Base-by-base conservation (phyloP, 1,140 invertebrate species). In the Tribolium castaneum region DNA sequence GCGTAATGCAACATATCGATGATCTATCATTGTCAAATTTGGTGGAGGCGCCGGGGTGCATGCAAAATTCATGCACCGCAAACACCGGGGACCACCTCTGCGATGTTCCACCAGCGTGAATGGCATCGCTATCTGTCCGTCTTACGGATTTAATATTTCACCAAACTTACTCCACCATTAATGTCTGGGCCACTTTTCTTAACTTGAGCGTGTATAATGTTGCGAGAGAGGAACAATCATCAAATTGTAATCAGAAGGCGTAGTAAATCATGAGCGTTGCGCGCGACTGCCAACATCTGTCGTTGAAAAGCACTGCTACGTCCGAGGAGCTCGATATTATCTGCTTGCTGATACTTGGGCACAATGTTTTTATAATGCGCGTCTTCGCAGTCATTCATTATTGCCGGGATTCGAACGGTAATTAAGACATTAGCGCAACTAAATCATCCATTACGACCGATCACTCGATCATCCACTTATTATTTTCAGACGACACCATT, bases 161-260 rank as follows among this genome's bases (percentile, higher is more conserved):
- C 54, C 59, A 78, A 82, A 82, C 76, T 82, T 80, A 79, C 79
- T 82, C 77, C 52, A 75, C 77, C 79, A 81, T 80, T 83, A 84
- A 83, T 82, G 83, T 80, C 75, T 75, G 77, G 70, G 76, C 76
- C 78, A 79, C 81, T 82, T 81, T 79, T 81, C 80, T 82, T 80
- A 84, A 82, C 77, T 83, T 80, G 75, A 76, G 78, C 82, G 82
- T 83, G 80, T 81, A 84, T 83, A 81, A 82, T 80, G 72, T 80
- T 75, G 66, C 78, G 73, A 77, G 79, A 76, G 70, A 73, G 76
- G 83, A 84, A 85, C 83, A 85, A 85, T 85, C 84, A 85, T 85
- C 84, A 85, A 85, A 85, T 85, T 84, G 84, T 84, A 85, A 85
- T 85, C 84, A 85, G 81, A 83, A 82, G 77, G 45, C 78, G 78